These are phyloP conservation scores for Acrocephalus kingi DNA, from an alignment of 2,113 vertebrate species.

Conservation along the genomic window DNA sequence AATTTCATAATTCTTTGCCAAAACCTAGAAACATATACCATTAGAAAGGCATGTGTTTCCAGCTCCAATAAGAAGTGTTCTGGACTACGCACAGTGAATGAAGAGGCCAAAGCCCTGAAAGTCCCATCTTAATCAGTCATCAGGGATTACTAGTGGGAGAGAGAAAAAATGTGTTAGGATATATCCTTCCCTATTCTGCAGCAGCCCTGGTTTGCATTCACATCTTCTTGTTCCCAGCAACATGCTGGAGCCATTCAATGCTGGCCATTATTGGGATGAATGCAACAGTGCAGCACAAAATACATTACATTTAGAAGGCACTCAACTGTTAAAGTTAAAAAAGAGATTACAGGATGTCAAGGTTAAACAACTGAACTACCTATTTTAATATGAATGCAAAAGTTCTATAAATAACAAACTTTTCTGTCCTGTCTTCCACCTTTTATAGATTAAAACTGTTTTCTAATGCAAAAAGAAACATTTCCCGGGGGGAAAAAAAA, in stretches of 20 bases:
- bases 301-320: neutral
- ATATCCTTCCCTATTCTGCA: neutral
- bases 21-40: neutral
- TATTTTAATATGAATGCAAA: neutral
- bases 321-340: neutral
- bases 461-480: neutral
- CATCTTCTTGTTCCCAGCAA: neutral
- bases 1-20: neutral
- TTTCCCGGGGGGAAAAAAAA: accelerated
- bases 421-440: neutral
- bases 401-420: neutral
- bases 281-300: neutral
- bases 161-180: neutral
- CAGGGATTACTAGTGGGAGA: neutral
- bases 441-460: neutral
- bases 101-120: neutral
- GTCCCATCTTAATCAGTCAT: neutral
- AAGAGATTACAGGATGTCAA: neutral
- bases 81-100: neutral
- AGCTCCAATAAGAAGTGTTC: neutral
- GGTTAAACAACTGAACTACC: neutral
- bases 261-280: neutral
- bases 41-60: neutral
- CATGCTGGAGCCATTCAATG: neutral
- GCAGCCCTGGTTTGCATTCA: neutral